phyloP scores from a whole-genome alignment of 2,797 vertebrate genomes.

The Zenarchopterus dispar region DNA sequence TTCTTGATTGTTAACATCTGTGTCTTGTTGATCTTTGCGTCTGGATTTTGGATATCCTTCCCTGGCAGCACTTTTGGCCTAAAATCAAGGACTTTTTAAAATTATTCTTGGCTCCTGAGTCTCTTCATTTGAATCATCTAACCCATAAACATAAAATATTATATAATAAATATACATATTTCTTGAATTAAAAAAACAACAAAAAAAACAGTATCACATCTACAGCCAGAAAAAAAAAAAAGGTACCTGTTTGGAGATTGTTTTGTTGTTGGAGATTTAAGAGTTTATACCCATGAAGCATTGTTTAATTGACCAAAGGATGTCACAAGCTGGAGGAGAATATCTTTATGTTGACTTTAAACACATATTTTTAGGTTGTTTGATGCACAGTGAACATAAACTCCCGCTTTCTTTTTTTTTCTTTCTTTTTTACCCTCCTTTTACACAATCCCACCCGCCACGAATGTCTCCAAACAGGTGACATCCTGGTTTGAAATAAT shows the following conservation, averaged over 20 bases:
- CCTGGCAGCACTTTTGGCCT: no score
- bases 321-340: constrained; percentile 3
- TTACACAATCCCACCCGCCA: constrained; percentile 59
- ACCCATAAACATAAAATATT: no score
- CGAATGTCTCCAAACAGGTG: constrained; percentile 73
- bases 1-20: no score
- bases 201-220: not conserved
- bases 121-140: no score
- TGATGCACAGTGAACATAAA: constrained; percentile 20
- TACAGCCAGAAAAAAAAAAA: not conserved
- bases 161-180: no score
- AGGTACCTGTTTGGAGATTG: no score
- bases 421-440: no score
- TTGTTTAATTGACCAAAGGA: constrained; percentile 4
- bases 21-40: no score
- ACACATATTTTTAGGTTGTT: constrained; percentile 23
- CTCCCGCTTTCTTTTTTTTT: constrained; percentile 26
- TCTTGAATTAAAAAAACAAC: not conserved
- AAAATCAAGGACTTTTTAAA: no score
- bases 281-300: constrained; percentile 1
- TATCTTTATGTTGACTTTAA: constrained; percentile 11
- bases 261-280: no score
- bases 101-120: no score
- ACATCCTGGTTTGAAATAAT: constrained; percentile 78
- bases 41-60: no score